Base-by-base conservation (phyloP, 2,888 invertebrate genomes). In the Bedellia somnulentella region DNA sequence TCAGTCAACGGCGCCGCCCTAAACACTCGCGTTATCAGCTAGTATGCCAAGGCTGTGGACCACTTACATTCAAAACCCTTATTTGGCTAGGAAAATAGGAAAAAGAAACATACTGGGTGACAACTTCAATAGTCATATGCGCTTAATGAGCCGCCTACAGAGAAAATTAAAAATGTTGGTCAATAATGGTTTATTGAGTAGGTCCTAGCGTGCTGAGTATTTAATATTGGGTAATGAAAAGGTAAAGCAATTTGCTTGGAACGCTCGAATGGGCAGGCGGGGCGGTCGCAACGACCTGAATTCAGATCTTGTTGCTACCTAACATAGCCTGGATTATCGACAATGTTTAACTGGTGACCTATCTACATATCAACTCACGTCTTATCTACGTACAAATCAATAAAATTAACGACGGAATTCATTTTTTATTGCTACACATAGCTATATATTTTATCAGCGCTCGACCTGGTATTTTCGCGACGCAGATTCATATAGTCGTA, bases 31-130 rank as follows among this genome's bases (percentile, higher is more conserved):
- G 32, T 29, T 37, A 55, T 53, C 53, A 58, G 52, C 56, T 53
- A 54, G 49, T 48, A 41, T 50, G 47, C 53, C 58, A 60, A 59
- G 60, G 58, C 51, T 53, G 38, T 26, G 47, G 39, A 37, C 50
- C 40, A 42, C 51, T 52, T 54, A 34, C 37, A 33, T 34, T 33
- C 24, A 12, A 9, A 15, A 6, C 22, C 35, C 36, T 30, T 32
- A 33, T 21, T 34, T 24, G 35, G 26, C 27, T 10, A n/a, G n/a
- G n/a, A n/a, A n/a, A n/a, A n/a, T n/a, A n/a, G n/a, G n/a, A n/a
- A n/a, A n/a, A n/a, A n/a, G n/a, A n/a, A n/a, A n/a, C n/a, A n/a
- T n/a, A n/a, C n/a, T n/a, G n/a, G n/a, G n/a, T n/a, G n/a, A n/a
- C n/a, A n/a, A n/a, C n/a, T n/a, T n/a, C n/a, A n/a, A n/a, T n/a